Percentiles rank a stretch among this genome's conserved stretches.
These are phyloP conservation scores for Dipodomys ordii DNA, from an alignment of 2,113 vertebrate genomes.

Conservation along the genomic window DNA sequence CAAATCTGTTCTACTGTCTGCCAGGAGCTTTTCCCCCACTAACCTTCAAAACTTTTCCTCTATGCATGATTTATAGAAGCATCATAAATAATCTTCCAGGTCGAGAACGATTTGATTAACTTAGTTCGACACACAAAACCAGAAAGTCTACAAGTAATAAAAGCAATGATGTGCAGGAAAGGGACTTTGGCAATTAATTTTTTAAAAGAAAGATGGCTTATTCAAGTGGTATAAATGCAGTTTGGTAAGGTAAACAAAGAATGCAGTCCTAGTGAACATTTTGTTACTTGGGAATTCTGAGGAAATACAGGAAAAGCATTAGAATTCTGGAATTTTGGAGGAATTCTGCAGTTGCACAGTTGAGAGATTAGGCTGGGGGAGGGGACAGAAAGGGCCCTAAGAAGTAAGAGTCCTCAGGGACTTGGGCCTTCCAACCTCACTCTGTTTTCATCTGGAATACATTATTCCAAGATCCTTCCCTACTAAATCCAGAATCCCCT, in stretches of 20 bases:
- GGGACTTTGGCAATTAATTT: not conserved
- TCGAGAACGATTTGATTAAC: constrained; percentile 12
- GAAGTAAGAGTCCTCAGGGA: constrained; percentile 20
- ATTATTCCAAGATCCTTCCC: constrained; percentile 71
- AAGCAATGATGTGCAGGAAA: not conserved
- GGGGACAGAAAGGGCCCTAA: constrained; percentile 17
- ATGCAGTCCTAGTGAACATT: not conserved
- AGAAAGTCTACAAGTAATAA: not conserved
- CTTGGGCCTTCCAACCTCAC: constrained; percentile 28
- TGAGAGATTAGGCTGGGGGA: constrained; percentile 13
- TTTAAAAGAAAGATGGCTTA: not conserved
- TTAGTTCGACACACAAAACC: not conserved
- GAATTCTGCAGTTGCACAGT: constrained; percentile 47
- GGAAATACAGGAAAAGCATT: constrained; percentile 49
- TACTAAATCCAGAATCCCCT: constrained; percentile 65
- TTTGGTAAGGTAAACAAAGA: not conserved
- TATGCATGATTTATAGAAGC: not conserved
- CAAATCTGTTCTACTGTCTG: not conserved
- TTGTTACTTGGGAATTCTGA: constrained; percentile 50
- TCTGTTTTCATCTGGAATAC: constrained; percentile 76
- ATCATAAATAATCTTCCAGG: constrained; percentile 9
- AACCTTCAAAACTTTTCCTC: not conserved
- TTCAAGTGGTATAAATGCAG: not conserved
- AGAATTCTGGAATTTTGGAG: constrained; percentile 64
- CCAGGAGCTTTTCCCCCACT: not conserved